Evolutionary conservation across 1,140 invertebrate genomes (phyloP), one percentile per base, ranked within the genome.

Genomic region (Sitophilus oryzae): DNA sequence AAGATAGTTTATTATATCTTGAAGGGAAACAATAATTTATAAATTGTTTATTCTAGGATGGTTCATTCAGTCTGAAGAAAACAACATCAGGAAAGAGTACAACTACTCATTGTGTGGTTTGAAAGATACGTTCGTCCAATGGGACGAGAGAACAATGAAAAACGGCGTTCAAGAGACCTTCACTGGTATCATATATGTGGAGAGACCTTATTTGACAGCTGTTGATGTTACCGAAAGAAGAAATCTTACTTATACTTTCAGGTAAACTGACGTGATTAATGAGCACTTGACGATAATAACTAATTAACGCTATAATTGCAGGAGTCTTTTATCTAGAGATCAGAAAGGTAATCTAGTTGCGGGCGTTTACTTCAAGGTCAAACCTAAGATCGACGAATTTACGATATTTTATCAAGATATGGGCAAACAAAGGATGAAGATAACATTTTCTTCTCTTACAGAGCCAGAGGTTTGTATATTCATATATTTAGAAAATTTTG

Each of bases 181-280:
- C 18, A 78, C 76, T n/a, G 88, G 83, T 43, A 74, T 93, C 8
- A 82, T 93, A 54, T 93, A 87, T 66, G 78, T 87, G 35, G 82
- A 81, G 20, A 77, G 81, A 60, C 86, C 87, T 15, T 94, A 90
- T 73, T 71, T 86, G 38, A 89, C 86, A 62, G 84, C 85, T 35
- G 79, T 93, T 40, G 83, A 89, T 69, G 85, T 93, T 19, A 90
- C 90, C 0, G 91, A 94, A 71, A 81, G 91, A 52, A 80, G 91
- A 60, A 93, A 94, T 72, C 73, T 94, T 56, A 86, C 90, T 15
- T 94, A 93, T 70, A 86, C 88, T 65, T 93, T 93, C 73, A 78
- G 52, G 52, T 54, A 21, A 18, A 21, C 25, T 30, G 5, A 6
- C 11, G 11, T 6, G 11, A 30, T 30, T 6, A 30, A 11, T 30